phyloP scores from a whole-genome alignment of 2,797 vertebrate species.

The Danio albolineatus region DNA sequence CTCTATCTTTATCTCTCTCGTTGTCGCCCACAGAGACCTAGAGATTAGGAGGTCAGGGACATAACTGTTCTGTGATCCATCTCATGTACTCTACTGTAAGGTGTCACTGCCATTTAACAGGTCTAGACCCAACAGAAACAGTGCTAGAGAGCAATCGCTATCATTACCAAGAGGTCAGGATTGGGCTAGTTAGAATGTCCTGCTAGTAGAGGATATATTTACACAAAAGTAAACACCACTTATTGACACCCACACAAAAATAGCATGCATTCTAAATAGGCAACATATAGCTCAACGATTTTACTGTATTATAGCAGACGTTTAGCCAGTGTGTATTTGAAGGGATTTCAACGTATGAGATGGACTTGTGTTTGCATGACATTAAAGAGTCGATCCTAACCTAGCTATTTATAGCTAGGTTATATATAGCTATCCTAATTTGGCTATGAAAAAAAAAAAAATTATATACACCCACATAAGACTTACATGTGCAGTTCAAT shows the following conservation, averaged over 20 bases:
- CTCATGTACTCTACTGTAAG: slow-evolving; percentile 17
- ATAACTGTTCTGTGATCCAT: slow-evolving; percentile 30
- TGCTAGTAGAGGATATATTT: neutral
- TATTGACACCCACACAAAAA: neutral
- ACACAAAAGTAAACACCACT: neutral
- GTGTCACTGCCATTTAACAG: slow-evolving; percentile 13
- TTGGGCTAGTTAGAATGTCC: neutral
- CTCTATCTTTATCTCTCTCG: neutral
- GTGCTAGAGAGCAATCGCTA: slow-evolving; percentile 13
- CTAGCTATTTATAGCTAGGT: too few relatives aligned
- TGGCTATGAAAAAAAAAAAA: too few relatives aligned
- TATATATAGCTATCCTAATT: too few relatives aligned
- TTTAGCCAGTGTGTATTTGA: neutral
- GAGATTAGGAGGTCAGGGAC: slow-evolving; percentile 15
- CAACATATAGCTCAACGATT: neutral
- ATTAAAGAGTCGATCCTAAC: too few relatives aligned
- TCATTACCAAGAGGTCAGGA: neutral
- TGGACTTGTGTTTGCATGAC: too few relatives aligned
- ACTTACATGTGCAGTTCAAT: too few relatives aligned
- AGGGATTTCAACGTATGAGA: too few relatives aligned
- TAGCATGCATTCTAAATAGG: neutral
- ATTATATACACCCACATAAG: too few relatives aligned
- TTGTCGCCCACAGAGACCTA: slow-evolving; percentile 19
- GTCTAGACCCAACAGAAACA: slow-evolving; percentile 4
- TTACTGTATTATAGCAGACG: neutral